Percentiles rank a stretch among this genome's conserved stretches.
Conservation (phyloP, 2,113 vertebrate species). For the Opisthocomus hoazin region DNA sequence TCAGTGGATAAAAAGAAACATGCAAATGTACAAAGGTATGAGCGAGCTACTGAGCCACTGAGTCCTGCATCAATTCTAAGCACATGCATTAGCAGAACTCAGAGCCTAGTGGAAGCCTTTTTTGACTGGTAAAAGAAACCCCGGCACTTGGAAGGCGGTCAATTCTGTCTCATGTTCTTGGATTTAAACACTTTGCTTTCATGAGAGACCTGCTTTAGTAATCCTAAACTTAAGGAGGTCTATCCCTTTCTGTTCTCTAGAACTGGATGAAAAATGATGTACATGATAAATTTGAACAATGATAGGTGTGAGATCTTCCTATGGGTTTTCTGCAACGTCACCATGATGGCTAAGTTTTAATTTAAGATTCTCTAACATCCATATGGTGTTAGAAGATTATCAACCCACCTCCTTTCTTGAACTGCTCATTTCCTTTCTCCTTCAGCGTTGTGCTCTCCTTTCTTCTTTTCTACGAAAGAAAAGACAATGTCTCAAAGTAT, state of each 20-base stretch:
- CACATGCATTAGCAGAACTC: background rate
- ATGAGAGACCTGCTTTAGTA: background rate
- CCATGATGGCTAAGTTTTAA: background rate
- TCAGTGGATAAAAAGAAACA: background rate
- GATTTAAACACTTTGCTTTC: background rate
- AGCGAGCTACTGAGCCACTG: background rate
- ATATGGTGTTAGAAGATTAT: background rate
- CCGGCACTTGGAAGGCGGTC: background rate
- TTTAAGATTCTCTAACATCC: background rate
- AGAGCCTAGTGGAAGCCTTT: background rate
- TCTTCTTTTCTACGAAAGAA: constrained; percentile 82
- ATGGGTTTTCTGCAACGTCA: background rate
- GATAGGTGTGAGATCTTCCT: background rate
- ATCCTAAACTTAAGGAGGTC: background rate
- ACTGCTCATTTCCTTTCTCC: constrained; percentile 87
- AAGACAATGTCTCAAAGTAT: constrained; percentile 26
- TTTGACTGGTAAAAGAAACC: background rate
- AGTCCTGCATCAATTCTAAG: background rate
- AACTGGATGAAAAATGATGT: background rate
- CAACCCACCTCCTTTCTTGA: constrained; percentile 86
- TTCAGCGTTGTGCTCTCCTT: constrained; percentile 83
- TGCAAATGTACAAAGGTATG: background rate
- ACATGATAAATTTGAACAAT: background rate
- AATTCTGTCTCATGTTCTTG: background rate
- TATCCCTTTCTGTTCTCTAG: background rate